A percentile compares a stretch with the other conserved stretches of the same genome.
phyloP scores from a whole-genome alignment of 2,888 invertebrate species.

The Heliconius hortense region DNA sequence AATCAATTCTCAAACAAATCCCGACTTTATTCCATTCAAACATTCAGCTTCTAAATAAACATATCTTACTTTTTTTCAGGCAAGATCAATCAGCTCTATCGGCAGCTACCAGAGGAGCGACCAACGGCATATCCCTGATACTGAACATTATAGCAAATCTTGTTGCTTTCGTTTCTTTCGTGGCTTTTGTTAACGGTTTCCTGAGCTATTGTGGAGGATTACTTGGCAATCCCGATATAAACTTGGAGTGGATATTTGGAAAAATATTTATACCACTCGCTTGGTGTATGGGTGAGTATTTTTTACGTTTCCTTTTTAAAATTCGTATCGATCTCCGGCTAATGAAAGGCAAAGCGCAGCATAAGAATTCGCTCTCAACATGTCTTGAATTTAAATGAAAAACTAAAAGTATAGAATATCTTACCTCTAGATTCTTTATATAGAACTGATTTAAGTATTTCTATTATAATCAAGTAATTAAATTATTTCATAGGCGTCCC shows the following conservation, averaged over 20 bases:
- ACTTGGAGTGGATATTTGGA: slow-evolving; percentile 89
- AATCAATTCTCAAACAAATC: too few relatives aligned
- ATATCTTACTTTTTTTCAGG: slow-evolving; percentile 66
- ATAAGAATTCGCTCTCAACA: too few relatives aligned
- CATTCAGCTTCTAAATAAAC: too few relatives aligned
- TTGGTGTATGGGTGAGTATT: slow-evolving; percentile 12
- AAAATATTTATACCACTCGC: slow-evolving; percentile 87
- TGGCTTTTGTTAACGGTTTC: slow-evolving; percentile 91
- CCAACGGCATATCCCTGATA: slow-evolving; percentile 89
- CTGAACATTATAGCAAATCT: slow-evolving; percentile 95
- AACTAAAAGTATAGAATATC: too few relatives aligned
- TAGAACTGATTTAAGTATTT: not conserved
- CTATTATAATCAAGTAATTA: not conserved
- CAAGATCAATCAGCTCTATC: slow-evolving; percentile 92
- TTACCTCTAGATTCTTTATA: too few relatives aligned
- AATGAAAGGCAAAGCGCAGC: not conserved
- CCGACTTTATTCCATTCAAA: too few relatives aligned
- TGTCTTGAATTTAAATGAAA: not conserved
- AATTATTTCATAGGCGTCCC: slow-evolving; percentile 76
- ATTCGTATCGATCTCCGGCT: not conserved
- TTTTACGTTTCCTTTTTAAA: not conserved
- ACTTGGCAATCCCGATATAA: slow-evolving; percentile 85
- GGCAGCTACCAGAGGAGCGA: slow-evolving; percentile 95
- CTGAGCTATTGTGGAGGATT: slow-evolving; percentile 91
- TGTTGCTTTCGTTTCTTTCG: slow-evolving; percentile 93